A percentile compares a stretch with the other conserved stretches of the same genome.
Evolutionary conservation across 2,888 invertebrate genomes (phyloP).

Genomic region (Diaphora mendica): DNA sequence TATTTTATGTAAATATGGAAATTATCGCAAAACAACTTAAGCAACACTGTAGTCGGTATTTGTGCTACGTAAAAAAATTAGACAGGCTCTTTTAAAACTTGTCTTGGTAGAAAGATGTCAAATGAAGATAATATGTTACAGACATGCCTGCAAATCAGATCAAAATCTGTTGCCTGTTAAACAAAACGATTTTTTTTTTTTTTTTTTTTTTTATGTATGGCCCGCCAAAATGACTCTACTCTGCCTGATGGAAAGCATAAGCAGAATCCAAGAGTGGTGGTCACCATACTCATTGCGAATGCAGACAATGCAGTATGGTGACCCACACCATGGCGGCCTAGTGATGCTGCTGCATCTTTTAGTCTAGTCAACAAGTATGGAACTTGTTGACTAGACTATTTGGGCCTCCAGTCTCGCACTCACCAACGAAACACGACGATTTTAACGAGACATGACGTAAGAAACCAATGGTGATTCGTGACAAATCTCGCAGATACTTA

Average conservation of each 20-base stretch:
- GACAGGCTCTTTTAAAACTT: constrained; percentile 55
- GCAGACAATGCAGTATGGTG: too few relatives aligned
- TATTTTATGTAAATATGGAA: constrained; percentile 41
- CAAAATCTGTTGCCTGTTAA: constrained; percentile 53
- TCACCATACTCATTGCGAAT: too few relatives aligned
- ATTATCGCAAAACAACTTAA: constrained; percentile 28
- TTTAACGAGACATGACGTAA: constrained; percentile 70
- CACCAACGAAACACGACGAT: constrained; percentile 68
- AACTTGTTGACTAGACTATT: too few relatives aligned
- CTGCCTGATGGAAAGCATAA: too few relatives aligned
- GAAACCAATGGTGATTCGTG: constrained; percentile 61
- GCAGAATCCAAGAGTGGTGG: too few relatives aligned
- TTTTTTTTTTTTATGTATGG: too few relatives aligned
- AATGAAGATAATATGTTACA: constrained; percentile 68
- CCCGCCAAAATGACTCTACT: too few relatives aligned
- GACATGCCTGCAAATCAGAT: constrained; percentile 73
- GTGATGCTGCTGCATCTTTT: too few relatives aligned
- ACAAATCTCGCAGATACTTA: constrained; percentile 54
- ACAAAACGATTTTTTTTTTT: too few relatives aligned
- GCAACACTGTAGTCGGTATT: constrained; percentile 31
- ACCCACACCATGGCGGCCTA: too few relatives aligned
- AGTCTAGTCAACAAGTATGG: too few relatives aligned
- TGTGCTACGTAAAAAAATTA: constrained; percentile 41
- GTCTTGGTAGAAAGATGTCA: constrained; percentile 53
- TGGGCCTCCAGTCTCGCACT: too few relatives aligned